A percentile compares a stretch with the other conserved stretches of the same genome.
phyloP scores from a whole-genome alignment of 2,888 invertebrate genomes.

The Crioceris asparagi region DNA sequence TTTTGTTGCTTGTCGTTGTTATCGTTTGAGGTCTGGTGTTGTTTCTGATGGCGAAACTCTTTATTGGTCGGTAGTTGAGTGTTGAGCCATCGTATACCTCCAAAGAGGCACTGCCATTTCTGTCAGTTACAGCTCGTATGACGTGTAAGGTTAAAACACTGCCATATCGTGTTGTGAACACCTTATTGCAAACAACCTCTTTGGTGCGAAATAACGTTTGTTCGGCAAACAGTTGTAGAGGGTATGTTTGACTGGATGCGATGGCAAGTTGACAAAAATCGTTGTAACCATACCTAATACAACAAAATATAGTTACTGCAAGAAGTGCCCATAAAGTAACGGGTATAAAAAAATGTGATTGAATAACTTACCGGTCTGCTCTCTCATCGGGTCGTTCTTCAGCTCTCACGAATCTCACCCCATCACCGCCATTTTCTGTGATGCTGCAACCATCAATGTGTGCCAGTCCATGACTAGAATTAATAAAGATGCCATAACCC shows the following conservation, averaged over 20 bases:
- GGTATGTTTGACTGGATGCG: slow-evolving; percentile 76
- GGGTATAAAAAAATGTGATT: neutral
- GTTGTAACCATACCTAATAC: slow-evolving; percentile 56
- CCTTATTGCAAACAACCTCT: slow-evolving; percentile 65
- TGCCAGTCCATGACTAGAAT: slow-evolving; percentile 75
- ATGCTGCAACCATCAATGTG: slow-evolving; percentile 68
- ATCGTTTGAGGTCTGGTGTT: slow-evolving; percentile 81
- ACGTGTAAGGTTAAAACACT: slow-evolving; percentile 80
- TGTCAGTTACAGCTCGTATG: slow-evolving; percentile 66
- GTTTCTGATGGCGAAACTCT: slow-evolving; percentile 65
- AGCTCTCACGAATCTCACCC: slow-evolving; percentile 75
- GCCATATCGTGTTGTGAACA: slow-evolving; percentile 65
- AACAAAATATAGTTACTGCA: neutral
- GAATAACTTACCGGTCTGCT: slow-evolving; percentile 40
- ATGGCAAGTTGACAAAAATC: slow-evolving; percentile 75
- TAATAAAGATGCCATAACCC: slow-evolving; percentile 83
- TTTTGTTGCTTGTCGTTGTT: slow-evolving; percentile 67
- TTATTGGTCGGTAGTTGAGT: slow-evolving; percentile 56
- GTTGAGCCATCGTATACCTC: slow-evolving; percentile 72
- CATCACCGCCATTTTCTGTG: slow-evolving; percentile 81
- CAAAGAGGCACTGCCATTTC: slow-evolving; percentile 62
- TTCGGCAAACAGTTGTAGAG: slow-evolving; percentile 70
- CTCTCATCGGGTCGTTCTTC: slow-evolving; percentile 68
- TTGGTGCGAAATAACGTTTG: slow-evolving; percentile 65
- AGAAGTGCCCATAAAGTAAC: no score